Evolutionary conservation across 2,888 invertebrate species (phyloP).

Genomic region (Leptopilina drosophilae): DNA sequence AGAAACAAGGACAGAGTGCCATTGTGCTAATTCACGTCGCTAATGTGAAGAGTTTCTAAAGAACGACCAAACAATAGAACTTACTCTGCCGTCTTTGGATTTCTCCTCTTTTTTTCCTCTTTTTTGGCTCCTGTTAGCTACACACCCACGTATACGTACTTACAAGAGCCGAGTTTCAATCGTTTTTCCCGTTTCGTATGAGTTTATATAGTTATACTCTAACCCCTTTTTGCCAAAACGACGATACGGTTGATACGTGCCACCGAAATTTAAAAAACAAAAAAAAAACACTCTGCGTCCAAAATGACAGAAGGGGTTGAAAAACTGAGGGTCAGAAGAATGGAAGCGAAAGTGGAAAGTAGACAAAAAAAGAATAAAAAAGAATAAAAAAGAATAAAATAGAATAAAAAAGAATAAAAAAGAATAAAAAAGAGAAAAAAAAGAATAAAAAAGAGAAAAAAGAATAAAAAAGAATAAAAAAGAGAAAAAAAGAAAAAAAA

Average conservation of each 20-base stretch:
- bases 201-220: neutral
- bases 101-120: slow-evolving; percentile 37
- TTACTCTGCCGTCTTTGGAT: slow-evolving; percentile 51
- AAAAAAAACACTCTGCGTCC: neutral
- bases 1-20: slow-evolving; percentile 45
- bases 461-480: too few relatives aligned
- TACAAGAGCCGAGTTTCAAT: slow-evolving; percentile 38
- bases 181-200: slow-evolving; percentile 16
- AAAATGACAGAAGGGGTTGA: slow-evolving; percentile 6
- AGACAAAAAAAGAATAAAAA: too few relatives aligned
- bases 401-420: too few relatives aligned
- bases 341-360: slow-evolving; percentile 18
- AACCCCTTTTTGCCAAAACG: slow-evolving; percentile 34
- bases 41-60: slow-evolving; percentile 66
- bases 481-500: too few relatives aligned
- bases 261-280: slow-evolving; percentile 41
- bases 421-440: too few relatives aligned
- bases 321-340: neutral
- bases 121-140: neutral
- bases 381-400: too few relatives aligned
- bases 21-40: slow-evolving; percentile 65
- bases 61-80: slow-evolving; percentile 64
- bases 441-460: too few relatives aligned
- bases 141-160: slow-evolving; percentile 42
- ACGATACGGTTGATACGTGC: slow-evolving; percentile 36